These are phyloP conservation scores for Aradus depressus DNA, from an alignment of 2,888 invertebrate species.

Conservation along the genomic window DNA sequence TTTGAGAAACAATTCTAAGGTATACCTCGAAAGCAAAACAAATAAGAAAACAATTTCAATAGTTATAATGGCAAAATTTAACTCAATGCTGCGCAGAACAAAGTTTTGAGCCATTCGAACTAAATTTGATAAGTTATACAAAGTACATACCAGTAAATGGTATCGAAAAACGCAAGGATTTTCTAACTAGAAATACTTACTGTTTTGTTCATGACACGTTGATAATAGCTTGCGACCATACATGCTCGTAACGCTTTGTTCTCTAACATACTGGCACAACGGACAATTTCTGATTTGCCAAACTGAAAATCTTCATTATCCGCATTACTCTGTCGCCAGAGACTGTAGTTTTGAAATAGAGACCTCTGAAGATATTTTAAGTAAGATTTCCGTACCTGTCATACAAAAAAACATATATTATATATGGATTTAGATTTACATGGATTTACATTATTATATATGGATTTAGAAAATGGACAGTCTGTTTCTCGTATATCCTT, in stretches of 20 bases:
- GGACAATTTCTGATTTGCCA: conserved; percentile 6
- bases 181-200: conserved; percentile 29
- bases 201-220: conserved; percentile 29
- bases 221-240: conserved; percentile 32
- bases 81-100: too few relatives aligned
- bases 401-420: background rate
- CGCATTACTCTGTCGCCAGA: conserved; percentile 15
- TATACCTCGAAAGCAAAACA: too few relatives aligned
- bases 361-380: conserved; percentile 25
- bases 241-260: conserved; percentile 31
- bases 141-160: too few relatives aligned
- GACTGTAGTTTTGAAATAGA: conserved; percentile 26
- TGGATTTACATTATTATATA: background rate
- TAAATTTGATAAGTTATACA: too few relatives aligned
- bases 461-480: too few relatives aligned
- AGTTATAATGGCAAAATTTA: too few relatives aligned
- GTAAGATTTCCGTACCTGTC: conserved; percentile 28
- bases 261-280: conserved; percentile 29
- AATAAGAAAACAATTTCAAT: too few relatives aligned
- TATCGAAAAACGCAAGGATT: too few relatives aligned
- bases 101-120: too few relatives aligned
- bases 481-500: too few relatives aligned
- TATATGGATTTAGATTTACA: background rate
- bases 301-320: conserved; percentile 4
- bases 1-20: too few relatives aligned